phyloP scores from a whole-genome alignment of 2,113 vertebrate species.

The Nymphicus hollandicus region DNA sequence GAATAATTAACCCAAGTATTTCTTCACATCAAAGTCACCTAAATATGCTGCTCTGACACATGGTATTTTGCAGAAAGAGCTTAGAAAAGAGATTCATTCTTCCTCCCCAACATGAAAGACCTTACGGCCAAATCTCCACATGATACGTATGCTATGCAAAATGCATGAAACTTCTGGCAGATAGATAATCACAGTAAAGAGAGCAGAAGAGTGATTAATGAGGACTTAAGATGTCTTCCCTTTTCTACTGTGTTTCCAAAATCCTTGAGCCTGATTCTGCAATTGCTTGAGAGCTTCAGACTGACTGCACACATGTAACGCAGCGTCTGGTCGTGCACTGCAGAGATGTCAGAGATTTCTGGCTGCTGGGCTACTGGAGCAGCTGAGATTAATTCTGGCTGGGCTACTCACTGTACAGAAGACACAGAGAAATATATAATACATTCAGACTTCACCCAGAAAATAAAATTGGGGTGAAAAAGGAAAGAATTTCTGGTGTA shows the following conservation, averaged over 20 bases:
- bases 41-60: not conserved
- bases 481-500: not conserved
- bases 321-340: not conserved
- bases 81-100: not conserved
- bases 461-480: not conserved
- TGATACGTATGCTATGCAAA: not conserved
- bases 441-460: not conserved
- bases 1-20: not conserved
- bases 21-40: not conserved
- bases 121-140: not conserved
- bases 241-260: not conserved
- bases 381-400: not conserved
- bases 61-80: not conserved
- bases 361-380: not conserved
- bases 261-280: not conserved
- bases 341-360: not conserved
- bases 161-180: not conserved
- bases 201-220: not conserved
- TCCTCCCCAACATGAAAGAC: not conserved
- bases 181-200: not conserved
- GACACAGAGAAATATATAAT: not conserved
- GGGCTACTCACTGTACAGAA: not conserved
- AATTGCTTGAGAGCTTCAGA: not conserved
- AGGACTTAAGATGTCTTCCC: not conserved
- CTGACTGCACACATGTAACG: not conserved